These are phyloP conservation scores for Lamprotornis superbus DNA, from an alignment of 2,113 vertebrate species.

Conservation along the genomic window DNA sequence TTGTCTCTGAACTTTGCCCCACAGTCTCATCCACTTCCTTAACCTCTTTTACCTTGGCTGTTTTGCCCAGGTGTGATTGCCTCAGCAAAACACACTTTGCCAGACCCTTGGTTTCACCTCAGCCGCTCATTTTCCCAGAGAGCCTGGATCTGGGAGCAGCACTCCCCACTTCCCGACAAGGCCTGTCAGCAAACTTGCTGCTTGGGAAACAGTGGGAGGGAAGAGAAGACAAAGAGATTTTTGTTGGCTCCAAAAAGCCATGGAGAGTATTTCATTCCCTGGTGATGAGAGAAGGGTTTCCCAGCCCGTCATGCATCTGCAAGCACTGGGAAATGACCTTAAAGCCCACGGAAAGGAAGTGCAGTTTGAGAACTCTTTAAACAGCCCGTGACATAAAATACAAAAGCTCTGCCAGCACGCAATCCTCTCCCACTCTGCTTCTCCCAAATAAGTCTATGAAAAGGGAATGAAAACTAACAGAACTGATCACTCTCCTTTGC, in stretches of 20 bases:
- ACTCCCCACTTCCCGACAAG: neutral
- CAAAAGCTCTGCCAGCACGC: neutral
- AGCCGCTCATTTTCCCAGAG: fast-evolving
- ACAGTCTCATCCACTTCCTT: neutral
- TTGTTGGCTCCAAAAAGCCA: neutral
- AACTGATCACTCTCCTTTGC: neutral
- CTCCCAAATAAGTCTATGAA: neutral
- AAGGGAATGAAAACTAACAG: neutral
- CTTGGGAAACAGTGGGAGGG: neutral
- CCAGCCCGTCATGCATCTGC: neutral
- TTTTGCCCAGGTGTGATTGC: neutral
- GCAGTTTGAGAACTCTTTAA: neutral
- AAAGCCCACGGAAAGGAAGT: neutral
- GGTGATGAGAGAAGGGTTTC: neutral
- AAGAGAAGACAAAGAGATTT: neutral
- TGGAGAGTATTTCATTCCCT: neutral
- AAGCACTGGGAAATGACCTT: neutral
- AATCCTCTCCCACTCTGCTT: neutral
- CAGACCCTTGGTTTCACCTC: neutral
- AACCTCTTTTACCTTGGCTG: neutral
- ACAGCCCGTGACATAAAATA: neutral
- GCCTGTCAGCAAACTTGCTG: neutral
- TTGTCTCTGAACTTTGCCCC: neutral
- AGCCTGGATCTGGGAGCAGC: neutral
- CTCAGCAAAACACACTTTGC: neutral